Conservation (phyloP, 2,888 invertebrate genomes). For the Cephalotes varians region DNA sequence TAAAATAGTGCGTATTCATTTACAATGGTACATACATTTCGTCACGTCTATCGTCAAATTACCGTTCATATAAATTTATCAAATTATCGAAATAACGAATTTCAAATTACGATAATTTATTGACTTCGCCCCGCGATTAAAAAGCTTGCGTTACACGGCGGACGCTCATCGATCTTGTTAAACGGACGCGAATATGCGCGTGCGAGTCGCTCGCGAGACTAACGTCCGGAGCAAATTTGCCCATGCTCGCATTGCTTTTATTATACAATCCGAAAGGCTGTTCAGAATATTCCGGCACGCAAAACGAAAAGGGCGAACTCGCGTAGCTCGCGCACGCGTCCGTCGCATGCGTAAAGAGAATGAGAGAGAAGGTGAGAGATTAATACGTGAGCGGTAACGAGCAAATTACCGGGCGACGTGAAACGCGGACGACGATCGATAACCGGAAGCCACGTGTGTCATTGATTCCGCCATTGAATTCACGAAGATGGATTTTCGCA, state of each 20-base stretch:
- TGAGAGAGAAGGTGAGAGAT: constrained; percentile 18
- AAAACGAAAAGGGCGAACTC: constrained; percentile 36
- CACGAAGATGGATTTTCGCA: constrained; percentile 66
- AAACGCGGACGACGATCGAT: constrained; percentile 38
- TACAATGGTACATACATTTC: not conserved
- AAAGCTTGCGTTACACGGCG: constrained; percentile 33
- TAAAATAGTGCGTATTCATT: constrained; percentile 15
- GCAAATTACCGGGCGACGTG: constrained; percentile 18
- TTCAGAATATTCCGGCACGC: constrained; percentile 46
- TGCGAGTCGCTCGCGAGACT: constrained; percentile 29
- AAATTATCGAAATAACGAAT: constrained; percentile 29
- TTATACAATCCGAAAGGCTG: constrained; percentile 23
- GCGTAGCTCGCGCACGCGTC: constrained; percentile 28
- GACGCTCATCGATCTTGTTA: constrained; percentile 43
- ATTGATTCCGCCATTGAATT: constrained; percentile 42
- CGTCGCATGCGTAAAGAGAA: constrained; percentile 24
- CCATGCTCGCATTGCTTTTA: constrained; percentile 35
- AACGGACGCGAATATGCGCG: constrained; percentile 45
- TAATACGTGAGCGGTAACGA: constrained; percentile 41
- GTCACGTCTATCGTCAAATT: not conserved
- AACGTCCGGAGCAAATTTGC: constrained; percentile 41
- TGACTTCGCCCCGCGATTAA: constrained; percentile 18
- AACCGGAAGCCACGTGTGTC: constrained; percentile 30
- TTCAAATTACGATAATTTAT: constrained; percentile 37
- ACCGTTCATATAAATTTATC: constrained; percentile 31